Evolutionary conservation across 2,888 invertebrate genomes (phyloP), one percentile per base, ranked within the genome.

Genomic region (Drosophila cognata): DNA sequence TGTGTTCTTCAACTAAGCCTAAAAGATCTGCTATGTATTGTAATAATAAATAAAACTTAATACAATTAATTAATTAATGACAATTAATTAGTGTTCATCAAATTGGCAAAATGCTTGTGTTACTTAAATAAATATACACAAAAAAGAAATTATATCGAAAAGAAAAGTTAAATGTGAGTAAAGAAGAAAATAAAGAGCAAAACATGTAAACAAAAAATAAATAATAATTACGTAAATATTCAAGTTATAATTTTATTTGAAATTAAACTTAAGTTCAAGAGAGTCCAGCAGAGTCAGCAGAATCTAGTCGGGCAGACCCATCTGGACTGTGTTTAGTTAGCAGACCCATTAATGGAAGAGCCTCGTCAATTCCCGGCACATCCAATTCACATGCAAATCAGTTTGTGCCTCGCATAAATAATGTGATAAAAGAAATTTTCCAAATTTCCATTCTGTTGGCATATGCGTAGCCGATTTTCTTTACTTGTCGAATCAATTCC

Each of bases 371-470:
- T 78, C 67, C 68, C 55, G 55, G 70, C 67, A 51, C 35, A 53
- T 67, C 65, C 72, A 71, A 82, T 83, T 85, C 86, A 74, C 64
- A 83, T 82, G 85, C 74, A 84, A 87, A 84, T 87, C 74, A 80
- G 35, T 21, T 57, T 52, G 31, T 59, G 51, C 56, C 21, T 7
- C 13, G 57, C 70, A 70, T 52, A 33, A 48, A 36, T 52, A 52
- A 52, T 50, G 38, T n/a, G 33, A 31, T 31, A 13, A 33, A 59
- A 43, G 41, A 25, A 29, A n/a, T 46, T 38, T 36, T 29, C 7
- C 50, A 4, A n/a, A 28, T 51, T 50, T 21, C 0, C 13, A 21
- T 7, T 43, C 28, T n/a, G n/a, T 38, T 53, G 38, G 25, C 43
- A 69, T 43, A 11, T 21, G 21, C 21, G 21, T 11, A 21, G 1